Percentiles rank a stretch among this genome's conserved stretches.
Conservation (phyloP, 2,888 invertebrate species). For the Athalia circularis region DNA sequence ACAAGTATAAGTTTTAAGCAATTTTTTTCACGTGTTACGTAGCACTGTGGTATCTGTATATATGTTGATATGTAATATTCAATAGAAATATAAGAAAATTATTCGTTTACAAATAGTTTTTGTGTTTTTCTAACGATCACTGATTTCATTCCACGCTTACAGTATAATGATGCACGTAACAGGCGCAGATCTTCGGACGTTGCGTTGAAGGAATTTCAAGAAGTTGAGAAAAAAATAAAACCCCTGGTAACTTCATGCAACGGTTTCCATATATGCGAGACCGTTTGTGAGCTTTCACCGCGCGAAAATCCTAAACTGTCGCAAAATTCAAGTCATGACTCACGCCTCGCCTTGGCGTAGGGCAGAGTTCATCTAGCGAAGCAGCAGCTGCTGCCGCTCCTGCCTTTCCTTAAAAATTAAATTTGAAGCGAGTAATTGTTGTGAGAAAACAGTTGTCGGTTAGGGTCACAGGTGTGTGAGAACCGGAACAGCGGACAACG, state of each 20-base stretch:
- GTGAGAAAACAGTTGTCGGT: constrained; percentile 43
- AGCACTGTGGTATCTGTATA: constrained; percentile 71
- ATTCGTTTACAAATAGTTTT: constrained; percentile 56
- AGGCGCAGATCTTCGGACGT: not conserved
- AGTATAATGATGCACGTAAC: too few species aligned
- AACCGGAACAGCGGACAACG: constrained; percentile 67
- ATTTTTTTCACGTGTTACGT: constrained; percentile 62
- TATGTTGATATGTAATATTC: constrained; percentile 73
- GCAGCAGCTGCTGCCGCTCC: not conserved
- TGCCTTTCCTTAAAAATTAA: constrained; percentile 39
- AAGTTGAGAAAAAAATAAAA: too few species aligned
- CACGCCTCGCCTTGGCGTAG: constrained; percentile 42
- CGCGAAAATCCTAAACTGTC: constrained; percentile 36
- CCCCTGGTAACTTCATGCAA: not conserved
- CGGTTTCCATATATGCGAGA: not conserved
- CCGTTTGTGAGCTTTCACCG: constrained; percentile 23
- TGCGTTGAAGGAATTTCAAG: not conserved
- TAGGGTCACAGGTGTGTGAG: constrained; percentile 69
- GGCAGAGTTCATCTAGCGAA: constrained; percentile 31
- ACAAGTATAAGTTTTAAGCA: constrained; percentile 20
- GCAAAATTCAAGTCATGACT: constrained; percentile 34
- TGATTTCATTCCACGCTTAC: not conserved
- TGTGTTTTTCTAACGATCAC: constrained; percentile 17
- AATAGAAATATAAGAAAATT: constrained; percentile 63
- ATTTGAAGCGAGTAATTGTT: constrained; percentile 42